Evolutionary conservation across 1,140 invertebrate genomes (phyloP).

Genomic region (Ridgeia piscesae): DNA sequence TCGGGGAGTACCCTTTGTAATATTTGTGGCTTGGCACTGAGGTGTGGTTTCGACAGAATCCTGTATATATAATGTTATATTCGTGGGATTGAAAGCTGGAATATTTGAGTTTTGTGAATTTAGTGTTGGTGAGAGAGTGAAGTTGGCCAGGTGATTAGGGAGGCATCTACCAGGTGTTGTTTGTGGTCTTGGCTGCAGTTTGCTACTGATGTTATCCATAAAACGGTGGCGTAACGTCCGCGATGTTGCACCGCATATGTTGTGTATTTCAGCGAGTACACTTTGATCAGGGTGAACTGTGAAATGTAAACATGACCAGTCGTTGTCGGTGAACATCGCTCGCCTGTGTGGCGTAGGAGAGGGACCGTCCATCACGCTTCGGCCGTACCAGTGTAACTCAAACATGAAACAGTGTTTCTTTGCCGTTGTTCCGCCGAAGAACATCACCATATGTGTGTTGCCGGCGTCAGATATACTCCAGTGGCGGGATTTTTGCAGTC

Average conservation of each 20-base stretch:
- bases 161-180: not conserved
- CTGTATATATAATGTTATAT: not conserved
- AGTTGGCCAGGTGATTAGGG: not conserved
- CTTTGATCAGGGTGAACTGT: conserved; percentile 4
- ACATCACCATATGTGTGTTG: not conserved
- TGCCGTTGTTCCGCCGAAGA: not conserved
- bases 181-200: not conserved
- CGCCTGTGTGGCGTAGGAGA: not conserved
- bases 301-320: not conserved
- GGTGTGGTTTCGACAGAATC: not conserved
- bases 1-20: not conserved
- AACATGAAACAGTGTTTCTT: not conserved
- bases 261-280: not conserved
- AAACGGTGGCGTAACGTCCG: not conserved
- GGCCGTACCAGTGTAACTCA: not conserved
- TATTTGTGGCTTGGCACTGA: not conserved
- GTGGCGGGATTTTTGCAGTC: not conserved
- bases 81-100: not conserved
- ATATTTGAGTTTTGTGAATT: not conserved
- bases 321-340: not conserved
- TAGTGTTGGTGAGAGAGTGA: not conserved
- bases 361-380: not conserved
- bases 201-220: not conserved
- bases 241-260: not conserved
- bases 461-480: not conserved